phyloP scores from a whole-genome alignment of 2,888 invertebrate species.

The Plebejus anna region DNA sequence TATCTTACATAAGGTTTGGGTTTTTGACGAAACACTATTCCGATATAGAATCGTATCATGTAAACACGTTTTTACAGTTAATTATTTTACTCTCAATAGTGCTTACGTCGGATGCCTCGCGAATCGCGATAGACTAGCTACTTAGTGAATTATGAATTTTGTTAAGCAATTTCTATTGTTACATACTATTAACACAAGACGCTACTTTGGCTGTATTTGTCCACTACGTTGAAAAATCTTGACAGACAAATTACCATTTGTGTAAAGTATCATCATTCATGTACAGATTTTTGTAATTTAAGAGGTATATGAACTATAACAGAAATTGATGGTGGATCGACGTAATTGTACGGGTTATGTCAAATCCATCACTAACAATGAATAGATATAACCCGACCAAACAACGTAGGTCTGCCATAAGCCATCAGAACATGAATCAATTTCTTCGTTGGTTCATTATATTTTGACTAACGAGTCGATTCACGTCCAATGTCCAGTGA shows the following conservation, averaged over 20 bases:
- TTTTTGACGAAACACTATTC: not conserved
- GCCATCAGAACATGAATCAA: not conserved
- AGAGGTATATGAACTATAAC: too few relatives aligned
- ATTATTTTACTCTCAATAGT: constrained; percentile 15
- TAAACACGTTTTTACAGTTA: not conserved
- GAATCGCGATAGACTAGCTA: not conserved
- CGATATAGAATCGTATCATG: not conserved
- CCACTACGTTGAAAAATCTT: not conserved
- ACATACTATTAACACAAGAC: not conserved
- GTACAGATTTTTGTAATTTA: too few relatives aligned
- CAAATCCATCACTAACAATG: too few relatives aligned
- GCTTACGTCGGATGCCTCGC: constrained; percentile 3
- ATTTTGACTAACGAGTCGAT: not conserved
- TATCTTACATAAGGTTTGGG: too few relatives aligned
- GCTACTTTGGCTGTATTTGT: not conserved
- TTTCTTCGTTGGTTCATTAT: not conserved
- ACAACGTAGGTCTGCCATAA: too few relatives aligned
- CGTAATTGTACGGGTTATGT: too few relatives aligned
- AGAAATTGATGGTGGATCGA: too few relatives aligned
- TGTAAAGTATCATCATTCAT: too few relatives aligned
- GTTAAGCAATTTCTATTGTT: not conserved
- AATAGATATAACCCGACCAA: too few relatives aligned
- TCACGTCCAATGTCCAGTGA: not conserved
- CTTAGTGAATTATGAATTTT: not conserved
- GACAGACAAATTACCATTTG: too few relatives aligned